Evolutionary conservation across 1,140 invertebrate genomes (phyloP).

Genomic region (Homarus americanus): DNA sequence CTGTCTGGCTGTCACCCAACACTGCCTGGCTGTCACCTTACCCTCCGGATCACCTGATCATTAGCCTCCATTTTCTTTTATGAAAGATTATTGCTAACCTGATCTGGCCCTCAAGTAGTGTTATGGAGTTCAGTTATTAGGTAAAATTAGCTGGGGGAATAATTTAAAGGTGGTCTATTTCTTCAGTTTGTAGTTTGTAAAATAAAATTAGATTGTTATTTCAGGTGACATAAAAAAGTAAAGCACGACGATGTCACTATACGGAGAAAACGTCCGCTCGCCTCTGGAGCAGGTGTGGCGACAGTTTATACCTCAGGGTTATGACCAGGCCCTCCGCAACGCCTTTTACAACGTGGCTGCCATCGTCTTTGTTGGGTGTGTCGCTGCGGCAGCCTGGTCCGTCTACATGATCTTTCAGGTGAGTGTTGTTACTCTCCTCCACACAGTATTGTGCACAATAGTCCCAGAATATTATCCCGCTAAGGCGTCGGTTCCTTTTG

Average conservation of each 20-base stretch:
- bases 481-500: background rate
- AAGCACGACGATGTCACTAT: slow-evolving; percentile 29
- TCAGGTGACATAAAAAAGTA: background rate
- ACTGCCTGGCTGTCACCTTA: no score
- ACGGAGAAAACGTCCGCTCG: slow-evolving; percentile 50
- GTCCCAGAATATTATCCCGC: no score
- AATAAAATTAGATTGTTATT: background rate
- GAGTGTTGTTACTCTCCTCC: background rate
- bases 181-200: no score
- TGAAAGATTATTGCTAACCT: no score
- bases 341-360: slow-evolving; percentile 75
- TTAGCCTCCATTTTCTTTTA: no score
- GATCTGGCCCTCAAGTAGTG: no score
- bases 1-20: no score
- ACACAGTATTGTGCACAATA: background rate
- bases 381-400: slow-evolving; percentile 72
- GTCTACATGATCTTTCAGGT: slow-evolving; percentile 74
- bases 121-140: no score
- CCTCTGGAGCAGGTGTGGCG: slow-evolving; percentile 74
- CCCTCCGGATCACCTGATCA: no score
- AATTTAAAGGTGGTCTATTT: no score
- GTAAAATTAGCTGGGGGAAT: no score
- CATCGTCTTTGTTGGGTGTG: slow-evolving; percentile 69
- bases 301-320: slow-evolving; percentile 74
- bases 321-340: slow-evolving; percentile 73